Evolutionary conservation across 2,113 vertebrate genomes (phyloP).

Genomic region (Rhynchomys soricoides): DNA sequence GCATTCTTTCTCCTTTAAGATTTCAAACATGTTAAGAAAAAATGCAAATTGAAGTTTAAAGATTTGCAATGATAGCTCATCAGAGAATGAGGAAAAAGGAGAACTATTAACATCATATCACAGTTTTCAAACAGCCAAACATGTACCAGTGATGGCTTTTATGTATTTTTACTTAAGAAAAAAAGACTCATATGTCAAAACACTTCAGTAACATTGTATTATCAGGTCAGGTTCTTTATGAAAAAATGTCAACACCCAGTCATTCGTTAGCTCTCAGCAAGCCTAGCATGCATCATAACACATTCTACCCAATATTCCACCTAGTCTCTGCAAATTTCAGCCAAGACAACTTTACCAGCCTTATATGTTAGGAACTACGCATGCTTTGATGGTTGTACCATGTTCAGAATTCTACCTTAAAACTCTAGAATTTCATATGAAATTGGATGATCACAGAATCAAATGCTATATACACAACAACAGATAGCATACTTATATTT

Average conservation of each 20-base stretch:
- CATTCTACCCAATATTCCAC: neutral
- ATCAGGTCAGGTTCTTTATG: constrained; percentile 54
- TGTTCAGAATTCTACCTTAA: neutral
- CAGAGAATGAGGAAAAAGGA: neutral
- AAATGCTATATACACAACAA: neutral
- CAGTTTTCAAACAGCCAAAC: constrained; percentile 44
- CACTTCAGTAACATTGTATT: constrained; percentile 58
- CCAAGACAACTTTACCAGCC: neutral
- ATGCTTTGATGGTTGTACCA: neutral
- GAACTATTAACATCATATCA: constrained; percentile 13
- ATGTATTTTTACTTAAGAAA: constrained; percentile 62
- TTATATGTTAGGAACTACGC: neutral
- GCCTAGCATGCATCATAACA: neutral
- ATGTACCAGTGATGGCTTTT: neutral
- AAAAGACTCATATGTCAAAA: constrained; percentile 48
- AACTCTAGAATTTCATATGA: constrained; percentile 15
- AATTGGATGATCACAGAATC: constrained; percentile 35
- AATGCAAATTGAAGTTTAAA: constrained; percentile 11
- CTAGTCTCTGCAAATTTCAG: constrained; percentile 30
- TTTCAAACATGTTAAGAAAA: neutral
- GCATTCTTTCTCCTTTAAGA: neutral
- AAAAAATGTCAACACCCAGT: constrained; percentile 59
- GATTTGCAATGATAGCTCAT: neutral
- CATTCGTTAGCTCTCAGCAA: constrained; percentile 52
- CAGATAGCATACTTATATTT: neutral